These are phyloP conservation scores for Eulemur coronatus DNA, from an alignment of 2,797 vertebrate species.

Conservation along the genomic window DNA sequence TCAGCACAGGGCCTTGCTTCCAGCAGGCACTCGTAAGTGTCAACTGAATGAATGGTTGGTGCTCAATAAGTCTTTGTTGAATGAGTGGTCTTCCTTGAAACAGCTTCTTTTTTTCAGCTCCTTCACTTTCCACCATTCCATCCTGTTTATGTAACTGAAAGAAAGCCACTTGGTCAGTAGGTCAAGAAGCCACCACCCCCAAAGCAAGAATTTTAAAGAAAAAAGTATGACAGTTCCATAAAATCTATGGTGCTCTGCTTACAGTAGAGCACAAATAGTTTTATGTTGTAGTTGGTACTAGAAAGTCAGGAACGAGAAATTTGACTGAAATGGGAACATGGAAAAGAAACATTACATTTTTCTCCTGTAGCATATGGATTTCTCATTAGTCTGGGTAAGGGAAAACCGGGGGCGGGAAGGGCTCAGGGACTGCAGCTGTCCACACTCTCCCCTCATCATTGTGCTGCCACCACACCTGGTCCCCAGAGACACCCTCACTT, in stretches of 20 bases:
- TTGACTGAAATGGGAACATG: slow-evolving; percentile 9
- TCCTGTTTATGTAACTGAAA: slow-evolving; percentile 59
- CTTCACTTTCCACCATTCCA: slow-evolving; percentile 43
- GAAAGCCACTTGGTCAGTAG: slow-evolving; percentile 70
- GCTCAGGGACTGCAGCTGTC: slow-evolving; percentile 49
- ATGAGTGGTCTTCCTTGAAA: slow-evolving; percentile 36
- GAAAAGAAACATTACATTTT: slow-evolving; percentile 56
- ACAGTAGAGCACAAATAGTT: neutral
- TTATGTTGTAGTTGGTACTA: neutral
- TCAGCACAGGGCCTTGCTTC: neutral
- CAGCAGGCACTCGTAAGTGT: neutral
- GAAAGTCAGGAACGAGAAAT: slow-evolving; percentile 38
- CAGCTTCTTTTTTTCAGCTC: slow-evolving; percentile 1
- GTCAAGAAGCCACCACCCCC: slow-evolving; percentile 57
- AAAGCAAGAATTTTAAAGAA: slow-evolving; percentile 37
- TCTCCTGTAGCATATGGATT: slow-evolving; percentile 60
- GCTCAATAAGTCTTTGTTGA: slow-evolving; percentile 35
- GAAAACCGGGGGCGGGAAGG: slow-evolving; percentile 55
- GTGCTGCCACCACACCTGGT: slow-evolving; percentile 74
- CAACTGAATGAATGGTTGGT: neutral
- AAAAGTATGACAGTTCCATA: neutral
- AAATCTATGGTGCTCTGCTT: neutral
- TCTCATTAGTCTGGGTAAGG: slow-evolving; percentile 71
- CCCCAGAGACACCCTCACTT: slow-evolving; percentile 61
- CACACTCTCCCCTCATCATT: slow-evolving; percentile 40